These are phyloP conservation scores for Eleginops maclovinus DNA, from an alignment of 2,113 vertebrate species.

Conservation along the genomic window DNA sequence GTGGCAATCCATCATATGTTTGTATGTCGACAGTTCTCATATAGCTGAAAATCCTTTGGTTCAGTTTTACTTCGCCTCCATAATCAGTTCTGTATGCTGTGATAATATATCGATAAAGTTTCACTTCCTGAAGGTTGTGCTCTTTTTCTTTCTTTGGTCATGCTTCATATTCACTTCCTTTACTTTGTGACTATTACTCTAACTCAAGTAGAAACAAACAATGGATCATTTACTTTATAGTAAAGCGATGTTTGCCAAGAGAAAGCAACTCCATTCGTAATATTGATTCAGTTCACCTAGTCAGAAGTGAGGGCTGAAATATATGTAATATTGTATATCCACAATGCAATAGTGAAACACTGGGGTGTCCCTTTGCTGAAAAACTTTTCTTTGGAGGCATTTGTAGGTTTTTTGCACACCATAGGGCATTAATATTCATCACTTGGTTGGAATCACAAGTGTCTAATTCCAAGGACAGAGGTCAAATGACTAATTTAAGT, in stretches of 20 bases:
- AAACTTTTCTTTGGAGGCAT: background rate
- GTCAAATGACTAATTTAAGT: too few relatives aligned
- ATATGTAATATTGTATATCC: background rate
- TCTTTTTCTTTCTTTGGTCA: background rate
- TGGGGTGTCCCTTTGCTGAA: background rate
- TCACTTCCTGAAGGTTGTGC: background rate
- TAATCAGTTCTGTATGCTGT: slow-evolving; percentile 26
- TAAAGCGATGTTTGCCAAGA: background rate
- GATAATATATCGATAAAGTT: background rate
- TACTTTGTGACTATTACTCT: background rate
- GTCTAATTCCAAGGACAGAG: too few relatives aligned
- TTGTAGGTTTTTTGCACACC: background rate
- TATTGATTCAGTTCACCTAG: too few relatives aligned
- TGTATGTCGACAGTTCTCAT: slow-evolving; percentile 33
- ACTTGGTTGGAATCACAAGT: background rate
- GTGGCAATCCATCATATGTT: slow-evolving; percentile 67
- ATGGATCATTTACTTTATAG: background rate
- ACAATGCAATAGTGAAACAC: background rate
- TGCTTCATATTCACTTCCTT: background rate
- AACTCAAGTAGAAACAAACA: background rate
- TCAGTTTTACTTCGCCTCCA: slow-evolving; percentile 32
- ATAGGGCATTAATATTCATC: background rate
- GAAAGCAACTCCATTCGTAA: background rate
- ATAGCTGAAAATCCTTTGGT: slow-evolving; percentile 18
- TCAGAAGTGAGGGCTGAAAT: background rate